Conservation (phyloP, 2,888 invertebrate genomes). For the Netelia fuscicornis region DNA sequence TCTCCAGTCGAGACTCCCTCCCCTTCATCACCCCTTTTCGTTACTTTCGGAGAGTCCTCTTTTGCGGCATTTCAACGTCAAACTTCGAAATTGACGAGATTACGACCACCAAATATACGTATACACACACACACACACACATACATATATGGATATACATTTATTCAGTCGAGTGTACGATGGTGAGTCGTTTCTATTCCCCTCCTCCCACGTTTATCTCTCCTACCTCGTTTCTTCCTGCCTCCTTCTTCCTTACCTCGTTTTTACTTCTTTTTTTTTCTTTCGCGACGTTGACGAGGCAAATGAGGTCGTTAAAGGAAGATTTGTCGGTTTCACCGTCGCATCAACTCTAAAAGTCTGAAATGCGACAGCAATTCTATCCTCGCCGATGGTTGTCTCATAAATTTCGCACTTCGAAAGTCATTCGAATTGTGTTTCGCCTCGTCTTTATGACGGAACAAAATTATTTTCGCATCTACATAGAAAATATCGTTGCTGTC, state of each 20-base stretch:
- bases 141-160: not conserved
- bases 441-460: not conserved
- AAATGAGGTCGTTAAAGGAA: conserved; percentile 79
- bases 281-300: conserved; percentile 74
- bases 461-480: not conserved
- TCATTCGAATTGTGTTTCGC: not conserved
- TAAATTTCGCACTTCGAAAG: conserved; percentile 19
- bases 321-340: conserved; percentile 72
- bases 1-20: conserved; percentile 47
- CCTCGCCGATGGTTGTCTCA: not conserved
- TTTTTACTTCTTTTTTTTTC: conserved; percentile 54
- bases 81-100: conserved; percentile 69
- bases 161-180: conserved; percentile 26
- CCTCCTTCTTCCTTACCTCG: not conserved
- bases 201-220: conserved; percentile 48
- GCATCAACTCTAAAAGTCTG: conserved; percentile 43
- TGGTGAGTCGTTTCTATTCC: conserved; percentile 17
- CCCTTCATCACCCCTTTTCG: conserved; percentile 27
- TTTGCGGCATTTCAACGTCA: conserved; percentile 67
- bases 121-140: not conserved
- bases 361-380: conserved; percentile 22
- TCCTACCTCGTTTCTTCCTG: conserved; percentile 51
- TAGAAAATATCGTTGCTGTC: not conserved
- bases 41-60: conserved; percentile 49
- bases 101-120: conserved; percentile 50